Base-by-base conservation (phyloP, 2,888 invertebrate species). In the Agrotis exclamationis region DNA sequence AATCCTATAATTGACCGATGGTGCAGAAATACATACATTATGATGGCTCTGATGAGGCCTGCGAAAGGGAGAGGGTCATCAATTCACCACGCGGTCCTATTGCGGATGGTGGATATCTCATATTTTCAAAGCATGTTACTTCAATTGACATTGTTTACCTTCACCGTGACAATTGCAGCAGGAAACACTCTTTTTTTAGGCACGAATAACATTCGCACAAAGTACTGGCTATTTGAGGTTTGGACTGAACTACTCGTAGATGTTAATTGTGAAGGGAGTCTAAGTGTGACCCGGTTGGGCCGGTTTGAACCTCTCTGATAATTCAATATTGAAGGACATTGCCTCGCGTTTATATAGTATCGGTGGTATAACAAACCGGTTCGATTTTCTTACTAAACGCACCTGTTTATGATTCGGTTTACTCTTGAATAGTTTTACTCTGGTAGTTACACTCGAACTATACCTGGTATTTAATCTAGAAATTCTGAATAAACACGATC, bases 251-350 rank as follows among this genome's bases (percentile, higher is more conserved):
- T 11, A 57, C n/a, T n/a, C n/a, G n/a, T n/a, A n/a, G n/a, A n/a
- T n/a, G 51, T 24, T 53, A 13, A 18, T 11, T 48, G 9, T 67
- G 59, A 79, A 66, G 45, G 65, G 51, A 45, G 11, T 20, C 20
- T 4, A 13, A 54, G 16, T 28, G 53, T 63, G 57, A 18, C 53
- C 53, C 53, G 22, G 50, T 58, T 65, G 1, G 13, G 60, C 51
- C 64, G 20, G 39, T 59, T 48, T 14, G 13, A 28, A 14, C 50
- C 74, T 63, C 51, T 33, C 13, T 44, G 20, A 51, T 59, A 16
- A 48, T n/a, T 53, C 14, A 18, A 63, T 50, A 7, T 13, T 66
- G 63, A 73, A 77, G 77, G 77, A 54, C 59, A 48, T 7, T 14
- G 13, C 50, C 58, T 57, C 44, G 66, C 48, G 20, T 45, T 20